A percentile compares a stretch with the other conserved stretches of the same genome.
These are phyloP conservation scores for Drosophila eugracilis DNA, from an alignment of 1,140 invertebrate genomes.

Conservation along the genomic window DNA sequence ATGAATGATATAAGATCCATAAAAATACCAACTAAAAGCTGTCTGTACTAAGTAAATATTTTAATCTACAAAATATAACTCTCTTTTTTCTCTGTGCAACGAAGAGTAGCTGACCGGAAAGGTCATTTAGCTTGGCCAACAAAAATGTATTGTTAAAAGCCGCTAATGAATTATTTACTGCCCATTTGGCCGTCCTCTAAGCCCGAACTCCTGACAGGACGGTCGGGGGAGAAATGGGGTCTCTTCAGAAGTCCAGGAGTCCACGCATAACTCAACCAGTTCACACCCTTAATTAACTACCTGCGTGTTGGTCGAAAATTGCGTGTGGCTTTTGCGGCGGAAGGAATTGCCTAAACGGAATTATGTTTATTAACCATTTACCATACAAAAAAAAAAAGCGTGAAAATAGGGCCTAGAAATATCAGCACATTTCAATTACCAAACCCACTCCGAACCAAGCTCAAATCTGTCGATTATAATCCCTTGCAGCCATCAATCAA, in stretches of 20 bases:
- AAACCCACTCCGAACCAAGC: background rate
- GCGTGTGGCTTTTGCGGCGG: slow-evolving; percentile 49
- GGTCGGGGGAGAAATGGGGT: slow-evolving; percentile 25
- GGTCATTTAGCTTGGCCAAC: slow-evolving; percentile 53
- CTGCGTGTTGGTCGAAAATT: slow-evolving; percentile 73
- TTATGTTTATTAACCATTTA: slow-evolving; percentile 76
- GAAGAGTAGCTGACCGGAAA: slow-evolving; percentile 9
- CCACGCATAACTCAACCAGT: slow-evolving; percentile 81
- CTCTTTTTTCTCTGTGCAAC: background rate
- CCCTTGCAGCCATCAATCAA: slow-evolving; percentile 65
- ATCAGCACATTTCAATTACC: slow-evolving; percentile 32
- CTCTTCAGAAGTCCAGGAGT: slow-evolving; percentile 8
- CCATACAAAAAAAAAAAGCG: slow-evolving; percentile 65
- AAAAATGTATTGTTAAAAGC: slow-evolving; percentile 83
- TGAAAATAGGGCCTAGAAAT: background rate
- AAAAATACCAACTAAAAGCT: too few species aligned
- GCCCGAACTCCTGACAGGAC: slow-evolving; percentile 32
- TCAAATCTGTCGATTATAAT: slow-evolving; percentile 52
- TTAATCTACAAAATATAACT: too few species aligned
- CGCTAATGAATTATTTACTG: slow-evolving; percentile 83
- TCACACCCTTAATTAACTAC: slow-evolving; percentile 84
- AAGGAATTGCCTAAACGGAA: slow-evolving; percentile 53
- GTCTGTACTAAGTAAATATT: too few species aligned
- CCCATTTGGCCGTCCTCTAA: slow-evolving; percentile 61
- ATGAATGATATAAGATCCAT: too few species aligned